Conservation (phyloP, 2,797 vertebrate genomes). For the Lemur catta region DNA sequence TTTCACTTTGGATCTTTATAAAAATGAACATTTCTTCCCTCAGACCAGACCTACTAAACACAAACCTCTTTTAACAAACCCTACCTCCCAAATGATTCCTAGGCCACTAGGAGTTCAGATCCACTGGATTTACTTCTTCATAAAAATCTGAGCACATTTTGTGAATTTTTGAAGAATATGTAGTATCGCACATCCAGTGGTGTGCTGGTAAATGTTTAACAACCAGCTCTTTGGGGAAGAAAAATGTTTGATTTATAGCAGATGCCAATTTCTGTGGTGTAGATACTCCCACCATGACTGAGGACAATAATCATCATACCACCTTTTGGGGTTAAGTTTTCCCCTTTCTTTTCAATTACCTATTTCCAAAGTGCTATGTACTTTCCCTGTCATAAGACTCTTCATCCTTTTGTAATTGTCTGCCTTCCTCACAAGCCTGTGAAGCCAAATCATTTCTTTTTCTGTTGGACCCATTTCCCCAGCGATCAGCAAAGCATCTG, state of each 20-base stretch:
- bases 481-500: background rate
- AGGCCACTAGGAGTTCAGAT: background rate
- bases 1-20: background rate
- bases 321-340: background rate
- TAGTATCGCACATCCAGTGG: background rate
- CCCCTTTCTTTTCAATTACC: background rate
- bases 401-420: background rate
- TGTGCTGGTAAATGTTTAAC: background rate
- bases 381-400: background rate
- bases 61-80: background rate
- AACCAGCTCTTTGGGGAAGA: background rate
- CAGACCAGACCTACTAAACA: background rate
- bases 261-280: background rate
- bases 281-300: background rate
- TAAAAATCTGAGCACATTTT: background rate
- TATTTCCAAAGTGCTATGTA: background rate
- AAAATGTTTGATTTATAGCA: background rate
- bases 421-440: background rate
- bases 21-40: background rate
- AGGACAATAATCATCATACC: background rate
- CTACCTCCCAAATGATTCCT: background rate
- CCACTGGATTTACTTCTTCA: background rate
- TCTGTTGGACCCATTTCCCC: background rate
- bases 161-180: slow-evolving; percentile 7
- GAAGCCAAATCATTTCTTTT: background rate